Evolutionary conservation across 2,888 invertebrate genomes (phyloP), one percentile per base, ranked within the genome.

Genomic region (Thecocarcelia acutangulata): DNA sequence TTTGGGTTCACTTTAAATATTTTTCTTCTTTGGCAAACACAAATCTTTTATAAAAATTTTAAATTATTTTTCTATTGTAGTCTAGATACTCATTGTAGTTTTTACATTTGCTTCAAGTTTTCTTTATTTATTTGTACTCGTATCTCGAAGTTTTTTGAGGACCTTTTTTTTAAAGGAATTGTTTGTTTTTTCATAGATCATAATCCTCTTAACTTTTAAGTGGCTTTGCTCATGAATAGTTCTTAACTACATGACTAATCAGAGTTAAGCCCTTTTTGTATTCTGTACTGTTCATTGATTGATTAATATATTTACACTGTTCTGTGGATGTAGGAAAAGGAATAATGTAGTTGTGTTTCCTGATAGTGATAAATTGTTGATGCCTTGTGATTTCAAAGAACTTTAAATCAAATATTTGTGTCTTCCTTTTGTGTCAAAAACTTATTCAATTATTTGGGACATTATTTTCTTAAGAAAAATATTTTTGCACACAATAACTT

Each of bases 241-340:
- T 13, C 50, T 78, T 78, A 75, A 78, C 78, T 64, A 77, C 80
- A 83, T 86, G 87, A 85, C 86, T 87, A 87, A 85, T 84, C 84
- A 77, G 66, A 74, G 69, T 61, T 77, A 68, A 66, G 48, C 21
- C 33, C 61, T 37, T 63, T 68, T 50, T 33, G 13, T 19, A 54
- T 48, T 42, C 24, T 15, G 50, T 19, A 66, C 28, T 9, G 56
- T 40, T 17, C 59, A 59, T 42, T 66, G 59, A 68, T 76, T 66
- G 66, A 66, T 75, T 75, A 40, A 59, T 64, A 46, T 6, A 42
- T 50, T 19, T 19, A n/a, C 8, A 63, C 4, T 33, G 44, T 46
- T 58, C 44, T 33, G 56, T 69, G 54, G 58, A 73, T 59, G 79
- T 54, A 28, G 11, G 79, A 15, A 40, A 61, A 52, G 40, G 42